These are phyloP conservation scores for Rhinopomastus cyanomelas DNA, from an alignment of 2,113 vertebrate genomes.

Conservation along the genomic window DNA sequence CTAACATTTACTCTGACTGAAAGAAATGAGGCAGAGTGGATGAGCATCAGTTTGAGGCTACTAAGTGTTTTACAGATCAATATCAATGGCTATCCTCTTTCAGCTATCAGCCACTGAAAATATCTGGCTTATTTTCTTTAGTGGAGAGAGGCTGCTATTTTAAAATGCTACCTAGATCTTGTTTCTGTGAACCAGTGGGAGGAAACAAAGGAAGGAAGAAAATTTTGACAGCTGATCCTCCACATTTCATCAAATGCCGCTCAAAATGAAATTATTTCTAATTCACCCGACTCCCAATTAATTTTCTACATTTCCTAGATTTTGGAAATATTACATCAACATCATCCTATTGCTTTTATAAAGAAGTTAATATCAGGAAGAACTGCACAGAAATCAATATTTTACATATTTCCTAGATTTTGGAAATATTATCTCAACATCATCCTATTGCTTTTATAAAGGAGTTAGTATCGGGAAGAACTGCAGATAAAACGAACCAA, in stretches of 20 bases:
- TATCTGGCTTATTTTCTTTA: not conserved
- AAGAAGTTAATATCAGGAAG: not conserved
- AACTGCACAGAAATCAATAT: too few species aligned
- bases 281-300: not conserved
- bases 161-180: not conserved
- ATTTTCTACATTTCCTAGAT: not conserved
- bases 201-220: not conserved
- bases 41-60: not conserved
- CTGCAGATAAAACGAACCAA: not conserved
- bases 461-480: not conserved
- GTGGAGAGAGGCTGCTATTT: not conserved
- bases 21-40: not conserved
- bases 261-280: not conserved
- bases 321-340: constrained; percentile 5
- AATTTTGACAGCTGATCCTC: not conserved
- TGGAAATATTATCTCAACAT: not conserved
- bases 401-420: not conserved
- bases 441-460: not conserved
- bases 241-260: not conserved
- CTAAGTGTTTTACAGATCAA: not conserved
- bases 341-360: not conserved
- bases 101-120: not conserved
- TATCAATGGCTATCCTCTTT: not conserved
- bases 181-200: not conserved
- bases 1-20: not conserved